Evolutionary conservation across 2,113 vertebrate species (phyloP), one percentile per base, ranked within the genome.

Genomic region (Vidua macroura): DNA sequence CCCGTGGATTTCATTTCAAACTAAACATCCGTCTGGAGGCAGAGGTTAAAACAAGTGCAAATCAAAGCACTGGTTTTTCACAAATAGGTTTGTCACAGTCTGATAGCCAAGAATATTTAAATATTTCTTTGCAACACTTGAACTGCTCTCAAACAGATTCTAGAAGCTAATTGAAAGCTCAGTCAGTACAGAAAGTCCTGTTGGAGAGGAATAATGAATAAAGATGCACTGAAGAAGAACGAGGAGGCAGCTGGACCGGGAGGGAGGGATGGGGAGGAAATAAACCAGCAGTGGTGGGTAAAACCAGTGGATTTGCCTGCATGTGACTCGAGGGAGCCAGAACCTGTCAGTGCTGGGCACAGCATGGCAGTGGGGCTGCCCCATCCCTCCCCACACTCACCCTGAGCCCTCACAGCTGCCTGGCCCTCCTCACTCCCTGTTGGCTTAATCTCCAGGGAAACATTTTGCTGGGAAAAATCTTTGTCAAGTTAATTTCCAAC

Each of bases 171-270:
- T 73, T 95, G 94, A 82, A 82, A 62, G 83, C 86, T 95, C 28
- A 48, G 51, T 7, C 43, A 43, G 95, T 33, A 83, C 88, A 85
- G 67, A 60, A 85, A 92, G 92, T 93, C 79, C 92, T 59, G 55
- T 21, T 88, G 86, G 59, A 88, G 83, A 16, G 92, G 83, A 46
- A 27, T 55, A 86, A 88, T 93, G 94, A 94, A 94, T 90, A 24
- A 69, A 51, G 75, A 78, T 14, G 92, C 94, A 95, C 51, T 93
- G 92, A 76, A 94, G 90, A 83, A 88, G 88, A 95, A 96, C 80
- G 23, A 70, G 88, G 93, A 79, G 90, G 95, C 93, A 76, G 92
- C 74, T 64, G 86, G 92, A 44, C 24, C 0, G 0, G 53, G 75
- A 73, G 58, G 49, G 74, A 84, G 41, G 37, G 46, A 46, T 43